phyloP scores from a whole-genome alignment of 2,797 vertebrate species.

The Leptodactylus fallax region DNA sequence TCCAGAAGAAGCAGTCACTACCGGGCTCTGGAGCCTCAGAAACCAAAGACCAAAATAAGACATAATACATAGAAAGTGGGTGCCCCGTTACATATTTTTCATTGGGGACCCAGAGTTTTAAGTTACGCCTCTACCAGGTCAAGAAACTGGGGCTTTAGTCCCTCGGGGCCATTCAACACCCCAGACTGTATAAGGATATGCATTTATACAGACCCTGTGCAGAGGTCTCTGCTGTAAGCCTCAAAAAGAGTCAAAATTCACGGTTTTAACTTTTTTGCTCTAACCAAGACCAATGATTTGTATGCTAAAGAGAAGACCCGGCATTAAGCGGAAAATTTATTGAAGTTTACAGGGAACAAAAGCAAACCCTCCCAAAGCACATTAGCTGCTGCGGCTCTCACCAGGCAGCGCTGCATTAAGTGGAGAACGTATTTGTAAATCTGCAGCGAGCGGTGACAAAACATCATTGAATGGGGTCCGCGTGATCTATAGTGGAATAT shows the following conservation, averaged over 20 bases:
- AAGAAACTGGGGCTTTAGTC: no score
- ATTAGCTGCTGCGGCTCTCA: background rate
- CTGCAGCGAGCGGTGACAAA: slow-evolving; percentile 5
- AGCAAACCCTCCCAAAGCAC: background rate
- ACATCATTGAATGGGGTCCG: slow-evolving; percentile 6
- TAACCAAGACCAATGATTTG: background rate
- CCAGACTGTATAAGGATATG: no score
- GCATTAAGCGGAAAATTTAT: background rate
- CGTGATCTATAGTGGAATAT: slow-evolving; percentile 19
- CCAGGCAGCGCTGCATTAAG: slow-evolving; percentile 21
- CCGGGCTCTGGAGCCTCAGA: no score
- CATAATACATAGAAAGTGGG: no score
- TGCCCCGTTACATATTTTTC: no score
- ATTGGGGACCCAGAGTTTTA: no score
- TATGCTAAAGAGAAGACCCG: background rate
- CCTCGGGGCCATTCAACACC: no score
- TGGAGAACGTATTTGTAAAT: slow-evolving; percentile 5
- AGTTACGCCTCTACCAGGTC: no score
- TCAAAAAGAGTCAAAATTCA: background rate
- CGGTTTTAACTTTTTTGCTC: background rate
- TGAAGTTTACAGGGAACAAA: background rate
- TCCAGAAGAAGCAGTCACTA: no score
- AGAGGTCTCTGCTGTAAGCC: no score
- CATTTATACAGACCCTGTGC: no score
- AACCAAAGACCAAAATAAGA: no score